phyloP scores from a whole-genome alignment of 2,113 vertebrate genomes.

The Tetrax tetrax region DNA sequence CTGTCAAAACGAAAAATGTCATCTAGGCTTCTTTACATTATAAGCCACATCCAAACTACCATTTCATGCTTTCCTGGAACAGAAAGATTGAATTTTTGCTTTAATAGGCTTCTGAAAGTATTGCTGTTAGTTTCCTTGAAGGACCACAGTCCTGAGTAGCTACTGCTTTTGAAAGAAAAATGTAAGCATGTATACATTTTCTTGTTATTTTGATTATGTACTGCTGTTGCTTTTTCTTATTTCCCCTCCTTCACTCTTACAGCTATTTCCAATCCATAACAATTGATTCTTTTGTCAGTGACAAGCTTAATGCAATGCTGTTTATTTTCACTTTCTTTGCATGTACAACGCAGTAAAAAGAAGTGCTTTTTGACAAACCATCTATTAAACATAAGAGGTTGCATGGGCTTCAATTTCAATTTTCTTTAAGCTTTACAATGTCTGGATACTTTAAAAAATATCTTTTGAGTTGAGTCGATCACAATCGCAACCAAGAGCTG shows the following conservation, averaged over 20 bases:
- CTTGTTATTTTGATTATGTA: background rate
- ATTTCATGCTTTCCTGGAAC: background rate
- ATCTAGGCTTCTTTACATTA: background rate
- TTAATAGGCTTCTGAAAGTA: background rate
- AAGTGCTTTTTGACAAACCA: background rate
- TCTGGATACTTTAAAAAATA: background rate
- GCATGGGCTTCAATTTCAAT: background rate
- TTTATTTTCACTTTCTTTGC: background rate
- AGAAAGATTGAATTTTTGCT: background rate
- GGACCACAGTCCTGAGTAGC: background rate
- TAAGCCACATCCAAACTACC: background rate
- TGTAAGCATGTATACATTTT: background rate
- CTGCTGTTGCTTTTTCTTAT: background rate
- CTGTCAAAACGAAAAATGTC: background rate
- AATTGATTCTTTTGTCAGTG: background rate
- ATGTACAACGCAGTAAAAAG: background rate
- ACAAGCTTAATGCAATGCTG: background rate
- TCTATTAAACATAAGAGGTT: background rate
- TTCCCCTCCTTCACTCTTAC: background rate
- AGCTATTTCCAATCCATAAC: background rate
- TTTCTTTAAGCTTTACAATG: background rate
- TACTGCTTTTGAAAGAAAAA: background rate
- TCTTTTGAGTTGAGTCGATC: background rate
- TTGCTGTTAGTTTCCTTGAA: background rate
- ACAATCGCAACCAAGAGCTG: background rate